Evolutionary conservation across 2,113 vertebrate genomes (phyloP).

Genomic region (Synodontis membranacea): DNA sequence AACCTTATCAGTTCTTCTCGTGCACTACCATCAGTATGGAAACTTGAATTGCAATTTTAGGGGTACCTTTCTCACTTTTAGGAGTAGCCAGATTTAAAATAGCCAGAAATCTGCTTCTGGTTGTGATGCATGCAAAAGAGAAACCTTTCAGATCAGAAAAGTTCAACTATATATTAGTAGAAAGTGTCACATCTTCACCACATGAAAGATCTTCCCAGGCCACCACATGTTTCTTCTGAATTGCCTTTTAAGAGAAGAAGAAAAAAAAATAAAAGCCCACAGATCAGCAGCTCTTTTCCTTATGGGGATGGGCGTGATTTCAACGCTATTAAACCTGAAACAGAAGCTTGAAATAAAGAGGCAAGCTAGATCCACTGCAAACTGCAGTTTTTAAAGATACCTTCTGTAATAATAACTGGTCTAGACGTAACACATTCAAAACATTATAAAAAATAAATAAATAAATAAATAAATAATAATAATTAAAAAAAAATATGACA

Average conservation of each 20-base stretch:
- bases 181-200: not conserved
- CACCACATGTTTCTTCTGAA: not conserved
- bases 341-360: not conserved
- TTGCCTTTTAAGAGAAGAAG: not conserved
- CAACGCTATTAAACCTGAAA: not conserved
- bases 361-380: not conserved
- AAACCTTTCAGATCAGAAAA: not conserved
- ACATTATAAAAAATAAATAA: not conserved
- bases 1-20: not conserved
- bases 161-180: not conserved
- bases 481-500: not conserved
- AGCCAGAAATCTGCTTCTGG: not conserved
- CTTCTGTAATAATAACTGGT: not conserved
- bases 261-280: not conserved
- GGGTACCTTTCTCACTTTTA: not conserved
- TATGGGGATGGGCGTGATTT: not conserved
- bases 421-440: not conserved
- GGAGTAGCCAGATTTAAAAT: not conserved
- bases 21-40: not conserved
- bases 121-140: not conserved
- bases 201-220: not conserved
- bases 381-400: not conserved
- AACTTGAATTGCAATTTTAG: not conserved
- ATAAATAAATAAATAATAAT: not conserved
- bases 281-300: not conserved